Base-by-base conservation (phyloP, 1,140 invertebrate genomes). In the Drosophila nasuta region DNA sequence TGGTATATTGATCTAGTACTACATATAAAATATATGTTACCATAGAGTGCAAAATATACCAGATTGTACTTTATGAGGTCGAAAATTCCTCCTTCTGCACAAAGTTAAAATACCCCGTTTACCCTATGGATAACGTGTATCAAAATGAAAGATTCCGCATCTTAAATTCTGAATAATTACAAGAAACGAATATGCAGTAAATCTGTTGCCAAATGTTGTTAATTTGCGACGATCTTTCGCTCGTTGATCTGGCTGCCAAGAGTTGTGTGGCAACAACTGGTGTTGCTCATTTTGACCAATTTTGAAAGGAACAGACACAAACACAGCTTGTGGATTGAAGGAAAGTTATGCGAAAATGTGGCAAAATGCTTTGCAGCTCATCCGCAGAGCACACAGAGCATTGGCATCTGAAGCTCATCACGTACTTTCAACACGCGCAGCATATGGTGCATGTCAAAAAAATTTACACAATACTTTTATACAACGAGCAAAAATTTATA, bases 401-500 rank as follows among this genome's bases (percentile, higher is more conserved):
- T 43, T 43, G 41, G 41, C 35, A 10, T 54, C 59, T 25, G 20
- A 15, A 35, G 58, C 60, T 75, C 66, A 75, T 75, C 72, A 75
- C 72, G 72, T 75, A 75, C 66, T 72, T 73, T 67, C 63, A 72
- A 79, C 67, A 77, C 41, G 64, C 74, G 74, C 74, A 67, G 57
- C 77, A 79, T 79, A 79, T 79, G 77, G 57, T 72, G 74, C 77
- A 79, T 76, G 77, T 71, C 74, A n/a, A 79, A 76, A 79, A 76
- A 79, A 76, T 76, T 68, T 79, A 72, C 76, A 76, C 67, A 76
- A 79, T 76, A 75, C 57, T 52, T 49, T 38, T 17, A 60, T 46
- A 52, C 63, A 20, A 51, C 63, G 30, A 51, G 33, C 33, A 67
- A 67, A 67, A 67, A 54, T 60, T 43, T 46, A 46, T 35, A 59